These are phyloP conservation scores for Karalla daura DNA, from an alignment of 2,797 vertebrate genomes.

Conservation along the genomic window DNA sequence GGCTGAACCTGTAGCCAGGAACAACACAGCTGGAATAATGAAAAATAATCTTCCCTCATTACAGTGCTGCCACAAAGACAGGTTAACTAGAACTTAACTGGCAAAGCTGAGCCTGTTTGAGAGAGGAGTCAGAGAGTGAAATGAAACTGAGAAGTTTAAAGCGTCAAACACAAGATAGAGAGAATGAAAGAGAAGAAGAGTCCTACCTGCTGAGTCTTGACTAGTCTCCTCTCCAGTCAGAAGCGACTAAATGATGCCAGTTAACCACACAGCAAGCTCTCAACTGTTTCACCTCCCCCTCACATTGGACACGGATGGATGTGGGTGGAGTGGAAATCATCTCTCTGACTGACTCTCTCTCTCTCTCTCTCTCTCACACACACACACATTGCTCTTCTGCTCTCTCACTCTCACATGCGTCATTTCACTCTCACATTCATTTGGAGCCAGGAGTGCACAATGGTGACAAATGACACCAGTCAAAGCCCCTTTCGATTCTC, in stretches of 20 bases:
- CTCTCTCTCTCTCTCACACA: neutral
- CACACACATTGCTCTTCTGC: slow-evolving; percentile 22
- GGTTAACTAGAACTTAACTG: neutral
- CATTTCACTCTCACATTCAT: slow-evolving; percentile 41
- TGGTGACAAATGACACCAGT: slow-evolving; percentile 44
- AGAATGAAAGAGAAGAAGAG: neutral
- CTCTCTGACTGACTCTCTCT: slow-evolving; percentile 40
- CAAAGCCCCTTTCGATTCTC: slow-evolving; percentile 14
- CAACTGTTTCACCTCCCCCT: slow-evolving; percentile 78
- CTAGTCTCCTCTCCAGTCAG: slow-evolving; percentile 51
- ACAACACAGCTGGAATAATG: slow-evolving; percentile 6
- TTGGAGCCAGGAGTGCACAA: slow-evolving; percentile 37
- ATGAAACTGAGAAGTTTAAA: slow-evolving; percentile 17
- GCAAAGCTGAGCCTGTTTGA: neutral
- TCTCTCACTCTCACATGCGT: slow-evolving; percentile 51
- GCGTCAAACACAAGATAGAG: too few species aligned
- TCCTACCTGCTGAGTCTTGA: slow-evolving; percentile 69
- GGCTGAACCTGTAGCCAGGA: slow-evolving; percentile 23
- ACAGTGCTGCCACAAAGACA: neutral
- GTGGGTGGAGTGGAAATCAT: slow-evolving; percentile 81
- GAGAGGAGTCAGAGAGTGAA: neutral
- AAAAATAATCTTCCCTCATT: neutral
- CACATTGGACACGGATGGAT: slow-evolving; percentile 72
- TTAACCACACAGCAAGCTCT: slow-evolving; percentile 68
- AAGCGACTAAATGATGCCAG: slow-evolving; percentile 64